Evolutionary conservation across 2,888 invertebrate genomes (phyloP).

Genomic region (Phanerotoma sp.): DNA sequence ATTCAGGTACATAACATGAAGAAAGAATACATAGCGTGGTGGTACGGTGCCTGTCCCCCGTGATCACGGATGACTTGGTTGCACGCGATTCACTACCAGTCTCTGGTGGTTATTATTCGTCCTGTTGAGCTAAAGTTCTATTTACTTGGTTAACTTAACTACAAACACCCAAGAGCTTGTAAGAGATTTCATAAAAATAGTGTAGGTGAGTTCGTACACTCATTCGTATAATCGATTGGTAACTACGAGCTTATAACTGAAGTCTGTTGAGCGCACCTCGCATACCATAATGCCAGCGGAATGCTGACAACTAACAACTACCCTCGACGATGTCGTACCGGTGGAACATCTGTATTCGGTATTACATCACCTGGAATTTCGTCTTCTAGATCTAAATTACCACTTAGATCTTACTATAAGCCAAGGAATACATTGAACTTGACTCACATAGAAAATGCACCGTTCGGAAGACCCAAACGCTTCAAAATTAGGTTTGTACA

Average conservation of each 20-base stretch:
- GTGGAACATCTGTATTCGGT: slow-evolving; percentile 33
- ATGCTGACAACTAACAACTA: slow-evolving; percentile 43
- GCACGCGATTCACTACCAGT: slow-evolving; percentile 52
- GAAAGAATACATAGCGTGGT: slow-evolving; percentile 33
- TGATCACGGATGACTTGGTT: slow-evolving; percentile 40
- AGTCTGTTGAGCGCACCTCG: slow-evolving; percentile 24
- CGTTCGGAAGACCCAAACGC: slow-evolving; percentile 39
- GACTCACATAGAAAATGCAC: slow-evolving; percentile 33
- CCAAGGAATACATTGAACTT: slow-evolving; percentile 32
- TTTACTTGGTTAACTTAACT: slow-evolving; percentile 36
- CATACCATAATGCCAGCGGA: slow-evolving; percentile 37
- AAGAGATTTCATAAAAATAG: slow-evolving; percentile 7
- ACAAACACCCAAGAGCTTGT: slow-evolving; percentile 15
- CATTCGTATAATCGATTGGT: slow-evolving; percentile 33
- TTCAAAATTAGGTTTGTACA: slow-evolving; percentile 43
- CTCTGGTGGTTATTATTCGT: slow-evolving; percentile 42
- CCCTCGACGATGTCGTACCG: slow-evolving; percentile 36
- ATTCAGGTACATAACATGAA: not conserved
- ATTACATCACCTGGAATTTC: slow-evolving; percentile 27
- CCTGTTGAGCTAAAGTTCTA: slow-evolving; percentile 39
- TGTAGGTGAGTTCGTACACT: slow-evolving; percentile 25
- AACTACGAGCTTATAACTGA: slow-evolving; percentile 34
- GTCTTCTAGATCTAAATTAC: slow-evolving; percentile 35
- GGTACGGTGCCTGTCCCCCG: slow-evolving; percentile 48
- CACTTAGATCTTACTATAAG: slow-evolving; percentile 31